phyloP scores from a whole-genome alignment of 2,888 invertebrate species.

The Rhaphigaster nebulosa region DNA sequence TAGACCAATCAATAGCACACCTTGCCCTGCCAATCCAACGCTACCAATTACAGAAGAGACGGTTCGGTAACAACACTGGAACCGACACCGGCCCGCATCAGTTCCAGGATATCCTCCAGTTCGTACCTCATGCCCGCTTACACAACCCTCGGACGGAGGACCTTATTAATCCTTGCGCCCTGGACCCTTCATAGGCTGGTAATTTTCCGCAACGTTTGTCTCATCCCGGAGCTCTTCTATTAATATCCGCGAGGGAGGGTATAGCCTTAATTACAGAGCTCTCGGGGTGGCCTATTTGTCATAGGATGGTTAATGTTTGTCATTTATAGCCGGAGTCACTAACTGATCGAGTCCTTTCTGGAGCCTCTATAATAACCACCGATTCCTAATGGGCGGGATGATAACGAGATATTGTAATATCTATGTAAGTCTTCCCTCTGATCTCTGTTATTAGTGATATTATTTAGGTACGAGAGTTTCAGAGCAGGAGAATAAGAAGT shows the following conservation, averaged over 20 bases:
- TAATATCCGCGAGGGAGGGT: slow-evolving; percentile 31
- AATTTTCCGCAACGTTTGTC: slow-evolving; percentile 48
- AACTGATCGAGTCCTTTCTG: slow-evolving; percentile 18
- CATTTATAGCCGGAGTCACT: slow-evolving; percentile 31
- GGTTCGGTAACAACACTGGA: slow-evolving; percentile 2
- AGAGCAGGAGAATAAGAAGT: not conserved
- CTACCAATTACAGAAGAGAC: not conserved
- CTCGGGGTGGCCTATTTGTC: slow-evolving; percentile 32
- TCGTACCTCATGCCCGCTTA: not conserved
- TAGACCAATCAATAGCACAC: not conserved
- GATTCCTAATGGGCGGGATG: not conserved
- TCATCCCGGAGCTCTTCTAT: slow-evolving; percentile 44
- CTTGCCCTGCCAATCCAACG: not conserved
- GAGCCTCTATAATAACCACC: not conserved
- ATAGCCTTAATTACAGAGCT: slow-evolving; percentile 18
- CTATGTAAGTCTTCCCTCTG: not conserved
- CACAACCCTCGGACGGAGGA: not conserved
- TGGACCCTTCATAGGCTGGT: slow-evolving; percentile 24
- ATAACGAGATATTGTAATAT: slow-evolving; percentile 16
- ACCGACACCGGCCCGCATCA: not conserved
- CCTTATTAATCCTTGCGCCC: slow-evolving; percentile 47
- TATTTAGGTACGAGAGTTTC: not conserved
- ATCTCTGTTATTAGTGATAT: not conserved
- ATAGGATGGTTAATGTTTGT: slow-evolving; percentile 46
- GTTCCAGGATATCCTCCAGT: not conserved